Evolutionary conservation across 2,888 invertebrate species (phyloP).

Genomic region (Cosmorhoe ocellata): DNA sequence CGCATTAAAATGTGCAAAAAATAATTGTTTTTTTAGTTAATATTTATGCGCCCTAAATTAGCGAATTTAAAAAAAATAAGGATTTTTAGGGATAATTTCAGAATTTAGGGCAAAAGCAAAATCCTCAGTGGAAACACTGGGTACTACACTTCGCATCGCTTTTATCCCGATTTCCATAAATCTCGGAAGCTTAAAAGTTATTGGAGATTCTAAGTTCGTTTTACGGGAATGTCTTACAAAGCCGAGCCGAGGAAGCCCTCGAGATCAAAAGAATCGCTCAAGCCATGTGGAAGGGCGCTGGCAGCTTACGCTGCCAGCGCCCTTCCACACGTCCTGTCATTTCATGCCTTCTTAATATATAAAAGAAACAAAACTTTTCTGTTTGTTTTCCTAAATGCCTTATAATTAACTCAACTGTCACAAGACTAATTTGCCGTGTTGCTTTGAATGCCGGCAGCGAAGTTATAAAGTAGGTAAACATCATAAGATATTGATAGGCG

Average conservation of each 20-base stretch:
- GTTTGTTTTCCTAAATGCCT: slow-evolving; percentile 11
- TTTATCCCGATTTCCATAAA: slow-evolving; percentile 28
- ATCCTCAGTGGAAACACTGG: too few relatives aligned
- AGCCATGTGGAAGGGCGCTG: slow-evolving; percentile 15
- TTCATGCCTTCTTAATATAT: slow-evolving; percentile 10
- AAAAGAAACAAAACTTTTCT: slow-evolving; percentile 4
- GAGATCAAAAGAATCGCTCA: slow-evolving; percentile 27
- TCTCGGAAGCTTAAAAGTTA: slow-evolving; percentile 33
- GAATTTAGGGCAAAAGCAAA: too few relatives aligned
- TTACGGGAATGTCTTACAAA: slow-evolving; percentile 28
- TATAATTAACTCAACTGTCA: slow-evolving; percentile 22
- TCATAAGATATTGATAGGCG: slow-evolving; percentile 6
- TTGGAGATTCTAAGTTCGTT: slow-evolving; percentile 26
- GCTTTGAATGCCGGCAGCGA: slow-evolving; percentile 8
- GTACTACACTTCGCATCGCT: slow-evolving; percentile 19
- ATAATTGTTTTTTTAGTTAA: too few relatives aligned
- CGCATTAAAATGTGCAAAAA: too few relatives aligned
- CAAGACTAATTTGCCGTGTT: slow-evolving; percentile 10
- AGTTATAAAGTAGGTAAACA: slow-evolving; percentile 12
- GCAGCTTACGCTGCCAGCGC: too few relatives aligned
- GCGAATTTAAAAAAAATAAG: too few relatives aligned
- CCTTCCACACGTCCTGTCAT: slow-evolving; percentile 3
- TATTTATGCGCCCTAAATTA: too few relatives aligned
- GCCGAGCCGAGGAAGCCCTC: slow-evolving; percentile 18
- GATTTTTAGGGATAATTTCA: too few relatives aligned